These are phyloP conservation scores for Zootoca vivipara DNA, from an alignment of 2,113 vertebrate species.

Conservation along the genomic window DNA sequence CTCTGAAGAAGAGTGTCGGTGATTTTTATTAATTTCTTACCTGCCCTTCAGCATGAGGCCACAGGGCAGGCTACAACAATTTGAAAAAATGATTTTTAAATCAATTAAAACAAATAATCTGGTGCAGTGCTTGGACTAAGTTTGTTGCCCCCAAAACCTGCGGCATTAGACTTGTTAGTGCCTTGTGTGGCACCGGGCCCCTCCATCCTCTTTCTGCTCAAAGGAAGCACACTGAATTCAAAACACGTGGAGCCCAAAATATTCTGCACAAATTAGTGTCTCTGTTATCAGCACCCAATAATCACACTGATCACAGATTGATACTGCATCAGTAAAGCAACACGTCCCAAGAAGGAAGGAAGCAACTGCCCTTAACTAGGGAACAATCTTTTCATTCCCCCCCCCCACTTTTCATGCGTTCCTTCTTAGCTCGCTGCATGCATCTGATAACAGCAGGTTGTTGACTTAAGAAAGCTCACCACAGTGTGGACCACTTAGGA, in stretches of 20 bases:
- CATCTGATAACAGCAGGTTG: neutral
- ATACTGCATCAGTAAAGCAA: neutral
- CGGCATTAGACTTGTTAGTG: too few relatives aligned
- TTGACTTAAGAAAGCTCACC: neutral
- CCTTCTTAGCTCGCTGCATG: neutral
- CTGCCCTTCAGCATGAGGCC: too few relatives aligned
- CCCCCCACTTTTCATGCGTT: too few relatives aligned
- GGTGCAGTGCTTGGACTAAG: too few relatives aligned
- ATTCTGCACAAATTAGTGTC: too few relatives aligned
- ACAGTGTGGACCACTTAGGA: neutral
- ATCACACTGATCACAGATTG: neutral
- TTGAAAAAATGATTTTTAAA: too few relatives aligned
- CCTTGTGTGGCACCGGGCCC: too few relatives aligned
- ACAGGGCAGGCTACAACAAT: too few relatives aligned
- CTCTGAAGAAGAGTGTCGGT: neutral
- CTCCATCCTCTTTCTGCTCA: too few relatives aligned
- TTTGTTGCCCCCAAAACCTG: too few relatives aligned
- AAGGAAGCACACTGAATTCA: neutral
- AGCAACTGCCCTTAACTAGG: neutral
- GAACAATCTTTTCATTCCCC: neutral
- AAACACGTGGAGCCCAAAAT: neutral
- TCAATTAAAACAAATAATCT: too few relatives aligned
- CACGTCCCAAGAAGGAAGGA: neutral
- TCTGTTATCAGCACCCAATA: neutral
- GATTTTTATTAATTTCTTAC: neutral